Evolutionary conservation across 2,113 vertebrate genomes (phyloP).

Genomic region (Misgurnus mizolepis): DNA sequence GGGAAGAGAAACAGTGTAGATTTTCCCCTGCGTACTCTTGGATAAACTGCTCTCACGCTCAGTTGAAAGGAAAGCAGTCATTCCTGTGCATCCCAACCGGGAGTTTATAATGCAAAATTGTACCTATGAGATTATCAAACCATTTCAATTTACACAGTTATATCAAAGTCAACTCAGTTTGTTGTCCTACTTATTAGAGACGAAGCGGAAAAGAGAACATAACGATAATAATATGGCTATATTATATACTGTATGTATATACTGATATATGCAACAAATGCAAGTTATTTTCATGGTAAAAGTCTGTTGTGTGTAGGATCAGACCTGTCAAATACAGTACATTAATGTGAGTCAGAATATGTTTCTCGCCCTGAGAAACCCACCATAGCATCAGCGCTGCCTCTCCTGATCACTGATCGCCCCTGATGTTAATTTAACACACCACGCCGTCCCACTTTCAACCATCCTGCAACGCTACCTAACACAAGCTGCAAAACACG

Average conservation of each 20-base stretch:
- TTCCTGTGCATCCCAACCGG: slow-evolving; percentile 41
- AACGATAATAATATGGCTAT: background rate
- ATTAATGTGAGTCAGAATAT: background rate
- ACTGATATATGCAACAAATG: background rate
- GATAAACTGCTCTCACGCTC: slow-evolving; percentile 45
- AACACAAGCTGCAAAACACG: slow-evolving; percentile 37
- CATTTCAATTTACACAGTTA: background rate
- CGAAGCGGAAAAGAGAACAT: too few species aligned
- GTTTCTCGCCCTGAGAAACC: slow-evolving; percentile 5
- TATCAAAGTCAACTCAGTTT: slow-evolving; percentile 1
- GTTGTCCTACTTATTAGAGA: too few species aligned
- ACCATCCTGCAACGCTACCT: slow-evolving; percentile 31
- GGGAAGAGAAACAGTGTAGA: background rate
- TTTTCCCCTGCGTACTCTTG: slow-evolving; percentile 38
- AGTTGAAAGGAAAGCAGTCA: slow-evolving; percentile 17
- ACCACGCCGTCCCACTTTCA: slow-evolving; percentile 42
- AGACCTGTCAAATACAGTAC: slow-evolving; percentile 30
- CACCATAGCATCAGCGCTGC: slow-evolving; percentile 19
- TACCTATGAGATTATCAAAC: slow-evolving; percentile 12
- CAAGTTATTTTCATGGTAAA: slow-evolving; percentile 2
- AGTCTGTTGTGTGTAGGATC: slow-evolving; percentile 3
- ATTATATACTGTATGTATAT: background rate
- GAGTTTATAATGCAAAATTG: slow-evolving; percentile 42
- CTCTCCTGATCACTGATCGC: slow-evolving; percentile 29
- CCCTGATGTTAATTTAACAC: slow-evolving; percentile 53